Conservation (phyloP, 1,140 invertebrate genomes). For the Nymphalis io region DNA sequence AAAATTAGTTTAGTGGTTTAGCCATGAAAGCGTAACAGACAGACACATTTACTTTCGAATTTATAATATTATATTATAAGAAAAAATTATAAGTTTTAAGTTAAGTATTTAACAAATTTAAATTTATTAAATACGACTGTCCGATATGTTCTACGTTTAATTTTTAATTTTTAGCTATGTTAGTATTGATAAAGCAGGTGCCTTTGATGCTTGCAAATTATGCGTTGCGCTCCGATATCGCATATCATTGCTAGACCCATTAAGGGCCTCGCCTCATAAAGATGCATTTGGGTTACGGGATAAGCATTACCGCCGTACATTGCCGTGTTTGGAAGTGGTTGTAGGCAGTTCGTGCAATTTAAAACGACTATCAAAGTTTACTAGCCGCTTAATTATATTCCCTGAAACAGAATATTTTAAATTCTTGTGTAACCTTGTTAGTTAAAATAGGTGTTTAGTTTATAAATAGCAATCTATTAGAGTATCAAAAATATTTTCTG, state of each 20-base stretch:
- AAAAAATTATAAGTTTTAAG: too few relatives aligned
- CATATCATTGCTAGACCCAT: conserved; percentile 27
- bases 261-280: conserved; percentile 34
- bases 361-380: conserved; percentile 14
- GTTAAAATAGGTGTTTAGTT: not conserved
- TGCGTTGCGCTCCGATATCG: conserved; percentile 27
- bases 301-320: conserved; percentile 21
- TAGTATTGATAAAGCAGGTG: conserved; percentile 4
- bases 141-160: not conserved
- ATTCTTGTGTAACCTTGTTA: not conserved
- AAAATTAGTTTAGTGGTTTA: too few relatives aligned
- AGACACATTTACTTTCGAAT: too few relatives aligned
- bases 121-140: too few relatives aligned
- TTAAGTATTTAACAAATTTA: too few relatives aligned
- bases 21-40: too few relatives aligned
- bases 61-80: too few relatives aligned
- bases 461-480: too few relatives aligned
- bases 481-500: too few relatives aligned
- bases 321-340: conserved; percentile 24
- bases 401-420: conserved; percentile 1
- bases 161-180: not conserved
- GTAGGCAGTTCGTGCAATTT: conserved; percentile 11
- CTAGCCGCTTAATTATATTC: conserved; percentile 4
- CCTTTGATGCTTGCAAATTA: conserved; percentile 29
- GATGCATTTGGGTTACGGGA: conserved; percentile 38